Conservation (phyloP, 2,113 vertebrate genomes). For the Neomonachus schauinslandi region DNA sequence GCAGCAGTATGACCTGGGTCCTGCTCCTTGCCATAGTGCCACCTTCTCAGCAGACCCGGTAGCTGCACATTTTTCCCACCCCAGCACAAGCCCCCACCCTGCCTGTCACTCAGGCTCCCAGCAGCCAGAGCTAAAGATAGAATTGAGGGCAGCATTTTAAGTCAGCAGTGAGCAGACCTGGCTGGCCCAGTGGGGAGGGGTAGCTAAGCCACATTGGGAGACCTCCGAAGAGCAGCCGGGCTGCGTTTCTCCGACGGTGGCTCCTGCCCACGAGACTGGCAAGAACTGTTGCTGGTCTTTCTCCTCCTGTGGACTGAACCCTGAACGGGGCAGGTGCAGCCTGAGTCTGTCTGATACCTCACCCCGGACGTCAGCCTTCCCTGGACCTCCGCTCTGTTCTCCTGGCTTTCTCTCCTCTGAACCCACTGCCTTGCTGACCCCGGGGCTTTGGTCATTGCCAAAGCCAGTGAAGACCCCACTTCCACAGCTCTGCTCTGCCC, state of each 20-base stretch:
- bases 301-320: neutral
- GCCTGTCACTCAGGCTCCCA: slow-evolving; percentile 73
- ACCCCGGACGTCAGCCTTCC: neutral
- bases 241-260: neutral
- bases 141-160: slow-evolving; percentile 67
- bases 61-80: slow-evolving; percentile 61
- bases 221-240: neutral
- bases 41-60: slow-evolving; percentile 41
- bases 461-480: neutral
- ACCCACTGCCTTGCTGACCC: neutral
- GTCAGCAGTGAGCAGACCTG: slow-evolving; percentile 51
- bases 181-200: slow-evolving; percentile 43
- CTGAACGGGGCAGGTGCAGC: neutral
- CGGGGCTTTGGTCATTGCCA: neutral
- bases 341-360: neutral
- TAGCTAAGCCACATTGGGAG: neutral
- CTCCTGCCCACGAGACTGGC: neutral
- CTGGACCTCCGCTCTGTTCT: neutral
- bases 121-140: slow-evolving; percentile 78
- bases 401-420: neutral
- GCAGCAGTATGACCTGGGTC: neutral
- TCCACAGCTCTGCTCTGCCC: neutral
- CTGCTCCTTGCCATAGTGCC: neutral
- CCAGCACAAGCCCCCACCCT: slow-evolving; percentile 57
- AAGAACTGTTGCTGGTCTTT: neutral